These are phyloP conservation scores for Sycobia sp. DNA, from an alignment of 1,140 invertebrate species.

Conservation along the genomic window DNA sequence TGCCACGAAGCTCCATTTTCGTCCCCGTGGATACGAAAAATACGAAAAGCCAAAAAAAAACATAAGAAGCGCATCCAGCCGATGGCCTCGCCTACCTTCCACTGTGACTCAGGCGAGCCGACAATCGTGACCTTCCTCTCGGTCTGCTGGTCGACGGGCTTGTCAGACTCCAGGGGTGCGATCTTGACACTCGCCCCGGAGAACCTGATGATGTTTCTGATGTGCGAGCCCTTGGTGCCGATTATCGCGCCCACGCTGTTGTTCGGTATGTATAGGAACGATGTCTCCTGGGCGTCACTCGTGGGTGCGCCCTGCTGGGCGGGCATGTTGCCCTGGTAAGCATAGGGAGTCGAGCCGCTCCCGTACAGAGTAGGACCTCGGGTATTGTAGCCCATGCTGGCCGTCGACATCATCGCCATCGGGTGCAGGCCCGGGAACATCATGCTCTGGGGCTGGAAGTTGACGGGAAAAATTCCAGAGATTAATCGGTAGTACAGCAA, in stretches of 20 bases:
- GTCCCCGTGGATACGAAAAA: no score
- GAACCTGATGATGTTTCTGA: conserved; percentile 95
- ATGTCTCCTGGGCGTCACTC: conserved; percentile 79
- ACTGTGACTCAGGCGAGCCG: conserved; percentile 92
- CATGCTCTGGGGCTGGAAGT: conserved; percentile 81
- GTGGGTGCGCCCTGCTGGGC: conserved; percentile 57
- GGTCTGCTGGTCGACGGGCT: conserved; percentile 71
- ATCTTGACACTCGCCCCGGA: conserved; percentile 95
- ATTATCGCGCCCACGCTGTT: conserved; percentile 97
- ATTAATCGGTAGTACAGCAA: no score
- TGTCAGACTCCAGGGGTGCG: conserved; percentile 82
- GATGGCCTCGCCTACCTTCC: conserved; percentile 86
- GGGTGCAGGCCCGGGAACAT: conserved; percentile 95
- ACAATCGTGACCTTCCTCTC: conserved; percentile 95
- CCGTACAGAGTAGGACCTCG: conserved; percentile 63
- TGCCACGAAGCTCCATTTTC: no score
- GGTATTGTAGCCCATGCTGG: conserved; percentile 72
- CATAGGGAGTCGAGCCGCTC: conserved; percentile 64
- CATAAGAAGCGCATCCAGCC: no score
- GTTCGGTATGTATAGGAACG: conserved; percentile 95
- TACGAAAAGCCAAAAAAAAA: no score
- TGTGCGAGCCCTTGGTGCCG: conserved; percentile 94
- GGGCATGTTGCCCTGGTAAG: conserved; percentile 55
- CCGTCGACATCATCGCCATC: conserved; percentile 95
- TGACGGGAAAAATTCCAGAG: background rate